These are phyloP conservation scores for Drosophila erecta DNA, from an alignment of 1,140 invertebrate species.

Conservation along the genomic window DNA sequence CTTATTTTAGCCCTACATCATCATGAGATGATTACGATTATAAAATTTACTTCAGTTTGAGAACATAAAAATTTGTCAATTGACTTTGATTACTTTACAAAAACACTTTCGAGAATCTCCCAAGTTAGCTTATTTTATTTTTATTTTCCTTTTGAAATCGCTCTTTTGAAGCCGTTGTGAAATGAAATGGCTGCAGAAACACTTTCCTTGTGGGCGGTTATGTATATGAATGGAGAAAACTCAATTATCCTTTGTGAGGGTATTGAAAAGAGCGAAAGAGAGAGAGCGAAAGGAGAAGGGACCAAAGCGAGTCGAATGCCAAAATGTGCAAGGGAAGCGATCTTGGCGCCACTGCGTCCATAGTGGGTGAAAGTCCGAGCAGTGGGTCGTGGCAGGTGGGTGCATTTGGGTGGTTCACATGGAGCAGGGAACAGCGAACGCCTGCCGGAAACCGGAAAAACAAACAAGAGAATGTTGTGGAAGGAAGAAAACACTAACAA, in stretches of 20 bases:
- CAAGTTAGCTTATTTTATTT: too few species aligned
- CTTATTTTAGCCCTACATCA: too few species aligned
- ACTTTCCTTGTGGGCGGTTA: background rate
- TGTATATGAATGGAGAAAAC: conserved; percentile 4
- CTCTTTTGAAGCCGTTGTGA: too few species aligned
- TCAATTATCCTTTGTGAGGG: conserved; percentile 1
- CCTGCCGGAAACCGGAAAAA: conserved; percentile 73
- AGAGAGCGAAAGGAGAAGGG: background rate
- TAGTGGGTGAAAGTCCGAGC: conserved; percentile 24
- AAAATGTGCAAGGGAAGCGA: conserved; percentile 74
- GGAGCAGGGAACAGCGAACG: conserved; percentile 20
- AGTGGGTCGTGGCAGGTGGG: background rate
- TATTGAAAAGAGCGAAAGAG: conserved; percentile 3
- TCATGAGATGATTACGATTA: too few species aligned
- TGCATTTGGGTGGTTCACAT: conserved; percentile 4
- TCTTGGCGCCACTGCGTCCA: conserved; percentile 65
- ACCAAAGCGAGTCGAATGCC: conserved; percentile 47
- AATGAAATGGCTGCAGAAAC: too few species aligned
- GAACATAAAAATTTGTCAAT: too few species aligned
- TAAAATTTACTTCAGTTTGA: too few species aligned
- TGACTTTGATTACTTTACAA: too few species aligned
- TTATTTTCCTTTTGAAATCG: too few species aligned
- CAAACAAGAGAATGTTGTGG: conserved; percentile 67
- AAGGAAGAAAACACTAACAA: conserved; percentile 28
- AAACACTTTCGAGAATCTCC: too few species aligned